Evolutionary conservation across 1,140 invertebrate genomes (phyloP), one percentile per base, ranked within the genome.

Genomic region (Nephotettix cincticeps): DNA sequence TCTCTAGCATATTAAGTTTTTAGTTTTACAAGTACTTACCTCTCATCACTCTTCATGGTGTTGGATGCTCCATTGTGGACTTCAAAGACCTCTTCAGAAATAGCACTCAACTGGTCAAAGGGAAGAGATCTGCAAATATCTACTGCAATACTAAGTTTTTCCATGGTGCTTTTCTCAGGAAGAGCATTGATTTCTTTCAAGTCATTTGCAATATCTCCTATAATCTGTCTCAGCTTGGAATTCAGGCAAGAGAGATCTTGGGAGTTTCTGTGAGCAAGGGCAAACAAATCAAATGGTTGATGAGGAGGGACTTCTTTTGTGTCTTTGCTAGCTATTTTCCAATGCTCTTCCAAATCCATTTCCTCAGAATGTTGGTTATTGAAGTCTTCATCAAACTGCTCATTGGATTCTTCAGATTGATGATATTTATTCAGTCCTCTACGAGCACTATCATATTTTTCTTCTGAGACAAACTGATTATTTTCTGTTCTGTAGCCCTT

Each of bases 161-260:
- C 56, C 56, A 61, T 21, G 21, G 25, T 61, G 56, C n/a, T 61
- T 25, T 61, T 61, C 56, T 61, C 56, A 21, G 56, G 56, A 14
- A 61, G 56, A 25, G 28, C 28, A n/a, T 61, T 61, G 56, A 23
- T 25, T 14, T 61, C 25, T 27, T 29, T 13, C 56, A 61, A 61
- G 56, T 61, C 56, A 61, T 25, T 61, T 14, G 56, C 56, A 61
- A 61, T 61, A 25, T 61, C 56, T 6, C 13, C 25, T 4, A 61
- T 25, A 14, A 61, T 4, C n/a, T 61, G 56, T 23, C n/a, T 25
- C 25, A 61, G 56, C 25, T 61, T 61, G 13, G 56, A 6, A 25
- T 28, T 28, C 21, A 61, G 21, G 23, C 56, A 61, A 23, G 56
- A 28, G 3, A 61, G 56, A 23, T 61, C 56, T 11, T 27, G 28